Conservation (phyloP, 2,113 vertebrate species). For the Crotalus viridis region DNA sequence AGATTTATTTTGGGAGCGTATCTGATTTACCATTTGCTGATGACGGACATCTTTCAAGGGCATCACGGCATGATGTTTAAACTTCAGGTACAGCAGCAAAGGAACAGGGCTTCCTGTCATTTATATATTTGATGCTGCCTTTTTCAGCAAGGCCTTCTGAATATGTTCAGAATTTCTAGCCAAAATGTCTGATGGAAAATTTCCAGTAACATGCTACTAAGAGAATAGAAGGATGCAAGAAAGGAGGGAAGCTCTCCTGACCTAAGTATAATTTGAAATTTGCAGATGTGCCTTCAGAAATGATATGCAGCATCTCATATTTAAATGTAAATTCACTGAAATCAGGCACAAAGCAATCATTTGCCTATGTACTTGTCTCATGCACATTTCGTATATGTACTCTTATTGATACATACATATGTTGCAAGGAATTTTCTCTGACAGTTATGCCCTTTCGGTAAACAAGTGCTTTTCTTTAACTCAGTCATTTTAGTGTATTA, state of each 20-base stretch:
- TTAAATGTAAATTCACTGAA: not conserved
- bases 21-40: conserved; percentile 61
- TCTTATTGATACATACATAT: not conserved
- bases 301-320: not conserved
- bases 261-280: not conserved
- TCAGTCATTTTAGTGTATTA: not conserved
- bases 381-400: not conserved
- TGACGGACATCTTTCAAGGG: conserved; percentile 66
- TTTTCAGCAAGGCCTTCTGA: not conserved
- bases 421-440: not conserved
- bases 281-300: not conserved
- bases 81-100: conserved; percentile 47
- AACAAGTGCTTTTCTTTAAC: not conserved
- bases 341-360: not conserved
- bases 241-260: not conserved
- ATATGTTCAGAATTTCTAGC: not conserved
- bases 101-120: conserved; percentile 19
- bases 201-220: not conserved
- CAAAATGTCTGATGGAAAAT: not conserved
- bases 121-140: not conserved
- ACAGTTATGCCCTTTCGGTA: not conserved
- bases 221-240: not conserved
- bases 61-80: conserved; percentile 48
- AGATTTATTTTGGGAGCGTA: conserved; percentile 62
- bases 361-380: not conserved